Evolutionary conservation across 2,888 invertebrate genomes (phyloP), one percentile per base, ranked within the genome.

Genomic region (Glyphotaelius pellucidus): DNA sequence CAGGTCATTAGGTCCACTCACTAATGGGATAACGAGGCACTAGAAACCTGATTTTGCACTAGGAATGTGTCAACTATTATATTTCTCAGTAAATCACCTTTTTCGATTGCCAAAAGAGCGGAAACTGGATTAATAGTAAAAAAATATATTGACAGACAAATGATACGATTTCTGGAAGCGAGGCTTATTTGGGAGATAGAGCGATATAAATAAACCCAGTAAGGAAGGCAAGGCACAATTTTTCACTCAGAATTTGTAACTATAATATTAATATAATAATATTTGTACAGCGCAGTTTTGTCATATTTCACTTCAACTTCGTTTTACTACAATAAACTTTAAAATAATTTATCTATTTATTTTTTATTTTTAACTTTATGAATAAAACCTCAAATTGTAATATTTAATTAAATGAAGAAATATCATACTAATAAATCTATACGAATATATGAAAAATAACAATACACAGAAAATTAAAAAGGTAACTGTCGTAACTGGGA

Each of bases 11-110:
- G 80, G 80, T 80, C 80, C 80, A 31, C 31, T 31, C 80, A 31
- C 80, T 30, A 80, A 80, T 80, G 30, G 30, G 31, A 30, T 85
- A 85, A 85, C 85, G 15, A 38, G 30, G 14, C 52, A 15, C 30
- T 19, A 32, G n/a, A 52, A 52, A 85, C 42, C 19, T 38, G 52
- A 30, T 52, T 87, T 47, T 87, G 52, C 87, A 87, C 87, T 52
- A 52, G 31, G 52, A 38, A 87, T 87, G 87, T 87, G 87, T 87
- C 87, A 87, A 67, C 87, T 11, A 38, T 19, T 42, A 87, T 87
- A 31, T 67, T 52, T 84, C 35, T 87, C n/a, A 32, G 42, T 87
- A 87, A 87, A 87, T 87, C 87, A 31, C 52, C 52, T 87, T 87
- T 87, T 87, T 87, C 35, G 30, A 31, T 31, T 31, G 80, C 38